These are phyloP conservation scores for Tringa solitaria DNA, from an alignment of 2,113 vertebrate species.

Conservation along the genomic window DNA sequence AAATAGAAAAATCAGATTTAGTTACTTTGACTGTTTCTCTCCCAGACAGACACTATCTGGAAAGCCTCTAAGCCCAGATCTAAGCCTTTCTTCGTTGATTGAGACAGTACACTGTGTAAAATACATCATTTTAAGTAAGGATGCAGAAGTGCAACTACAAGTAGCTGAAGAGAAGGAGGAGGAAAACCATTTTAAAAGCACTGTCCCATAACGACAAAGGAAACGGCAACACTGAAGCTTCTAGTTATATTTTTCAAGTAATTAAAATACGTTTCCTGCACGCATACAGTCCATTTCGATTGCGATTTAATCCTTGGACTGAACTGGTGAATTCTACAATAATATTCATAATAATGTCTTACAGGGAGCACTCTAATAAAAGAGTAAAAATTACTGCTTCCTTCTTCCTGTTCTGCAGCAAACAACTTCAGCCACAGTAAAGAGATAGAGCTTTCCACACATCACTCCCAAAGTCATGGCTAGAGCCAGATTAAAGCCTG, in stretches of 20 bases:
- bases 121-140: not conserved
- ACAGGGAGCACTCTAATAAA: not conserved
- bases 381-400: not conserved
- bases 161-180: not conserved
- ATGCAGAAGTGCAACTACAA: not conserved
- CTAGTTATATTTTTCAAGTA: not conserved
- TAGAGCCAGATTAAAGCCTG: not conserved
- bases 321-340: not conserved
- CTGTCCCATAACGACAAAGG: not conserved
- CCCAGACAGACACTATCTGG: not conserved
- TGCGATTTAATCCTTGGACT: not conserved
- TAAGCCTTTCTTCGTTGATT: not conserved
- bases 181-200: not conserved
- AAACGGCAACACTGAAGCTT: not conserved
- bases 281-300: not conserved
- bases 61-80: not conserved
- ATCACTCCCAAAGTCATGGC: not conserved
- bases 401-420: not conserved
- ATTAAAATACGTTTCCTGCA: not conserved
- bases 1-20: not conserved
- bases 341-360: not conserved
- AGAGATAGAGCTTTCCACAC: not conserved
- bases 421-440: not conserved
- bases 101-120: not conserved
- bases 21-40: not conserved